These are phyloP conservation scores for Incurvaria masculella DNA, from an alignment of 2,888 invertebrate species.

Conservation along the genomic window DNA sequence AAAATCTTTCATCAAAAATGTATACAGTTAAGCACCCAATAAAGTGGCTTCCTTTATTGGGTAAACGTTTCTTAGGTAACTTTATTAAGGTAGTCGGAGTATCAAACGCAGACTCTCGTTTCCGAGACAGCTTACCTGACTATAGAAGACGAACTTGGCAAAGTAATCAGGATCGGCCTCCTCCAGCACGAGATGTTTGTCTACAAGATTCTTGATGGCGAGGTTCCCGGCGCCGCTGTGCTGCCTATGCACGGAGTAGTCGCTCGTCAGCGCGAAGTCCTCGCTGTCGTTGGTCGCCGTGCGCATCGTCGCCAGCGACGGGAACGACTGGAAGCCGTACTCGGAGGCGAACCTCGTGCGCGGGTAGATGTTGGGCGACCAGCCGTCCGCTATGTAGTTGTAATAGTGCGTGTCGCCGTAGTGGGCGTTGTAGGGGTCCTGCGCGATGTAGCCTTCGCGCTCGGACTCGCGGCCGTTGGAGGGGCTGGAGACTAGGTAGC, in stretches of 20 bases:
- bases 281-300: constrained; percentile 51
- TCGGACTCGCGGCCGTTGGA: constrained; percentile 77
- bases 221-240: constrained; percentile 76
- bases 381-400: constrained; percentile 77
- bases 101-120: too few relatives aligned
- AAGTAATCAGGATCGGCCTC: constrained; percentile 54
- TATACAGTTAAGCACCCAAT: too few relatives aligned
- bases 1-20: too few relatives aligned
- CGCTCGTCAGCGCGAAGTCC: constrained; percentile 53
- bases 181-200: constrained; percentile 59
- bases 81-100: too few relatives aligned
- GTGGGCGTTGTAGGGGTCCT: constrained; percentile 70
- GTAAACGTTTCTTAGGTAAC: too few relatives aligned
- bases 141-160: constrained; percentile 72
- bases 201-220: constrained; percentile 61
- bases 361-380: constrained; percentile 75
- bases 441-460: constrained; percentile 71
- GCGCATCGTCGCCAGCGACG: constrained; percentile 66
- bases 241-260: constrained; percentile 75
- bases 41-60: too few relatives aligned
- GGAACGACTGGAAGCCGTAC: constrained; percentile 92
- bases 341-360: constrained; percentile 90
- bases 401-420: constrained; percentile 95
- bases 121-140: constrained; percentile 73
- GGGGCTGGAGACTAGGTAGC: constrained; percentile 87